Base-by-base conservation (phyloP, 2,888 invertebrate genomes). In the Palloptera scutellata region DNA sequence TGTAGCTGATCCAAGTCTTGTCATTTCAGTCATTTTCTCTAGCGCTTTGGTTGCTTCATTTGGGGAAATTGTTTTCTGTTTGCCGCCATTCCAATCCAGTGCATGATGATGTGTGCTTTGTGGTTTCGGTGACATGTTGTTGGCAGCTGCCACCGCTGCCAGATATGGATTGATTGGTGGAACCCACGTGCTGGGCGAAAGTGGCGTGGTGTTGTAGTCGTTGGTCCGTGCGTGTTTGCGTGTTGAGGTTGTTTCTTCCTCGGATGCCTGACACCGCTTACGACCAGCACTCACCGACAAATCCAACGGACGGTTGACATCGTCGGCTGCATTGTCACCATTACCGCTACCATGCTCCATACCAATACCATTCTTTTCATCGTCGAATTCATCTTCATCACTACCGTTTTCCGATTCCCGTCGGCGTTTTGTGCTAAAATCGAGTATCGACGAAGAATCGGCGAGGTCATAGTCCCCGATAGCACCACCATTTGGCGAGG, bases 21-120 rank as follows among this genome's bases (percentile, higher is more conserved):
- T 95, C 77, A 95, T 87, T 81, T 95, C 95, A 78, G 93, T 94
- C 95, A 95, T 94, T 84, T 95, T 95, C 81, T 95, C 95, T 65
- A 95, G 84, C 9, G 95, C 95, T 83, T 95, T 95, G 13, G 92
- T 92, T 0, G 94, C 94, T 78, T 94, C 94, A 77, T 89, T 93
- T 0, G 93, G 92, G 2, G 30, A 30, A 30, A 89, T 89, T 84
- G 91, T 88, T 80, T 94, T 93, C 75, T 91, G 85, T 84, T 93
- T 92, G 30, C 69, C 69, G n/a, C 69, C 69, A 68, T 69, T 45
- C 93, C 93, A 79, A 92, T 94, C 93, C 92, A 93, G 52, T 88
- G 88, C 12, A 6, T 30, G 30, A 6, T 30, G 30, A 30, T 30
- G 30, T 85, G 82, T 13, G 87, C 70, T 87, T 20, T 87, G 82